These are phyloP conservation scores for Aporophyla nigra DNA, from an alignment of 2,888 invertebrate genomes.

Conservation along the genomic window DNA sequence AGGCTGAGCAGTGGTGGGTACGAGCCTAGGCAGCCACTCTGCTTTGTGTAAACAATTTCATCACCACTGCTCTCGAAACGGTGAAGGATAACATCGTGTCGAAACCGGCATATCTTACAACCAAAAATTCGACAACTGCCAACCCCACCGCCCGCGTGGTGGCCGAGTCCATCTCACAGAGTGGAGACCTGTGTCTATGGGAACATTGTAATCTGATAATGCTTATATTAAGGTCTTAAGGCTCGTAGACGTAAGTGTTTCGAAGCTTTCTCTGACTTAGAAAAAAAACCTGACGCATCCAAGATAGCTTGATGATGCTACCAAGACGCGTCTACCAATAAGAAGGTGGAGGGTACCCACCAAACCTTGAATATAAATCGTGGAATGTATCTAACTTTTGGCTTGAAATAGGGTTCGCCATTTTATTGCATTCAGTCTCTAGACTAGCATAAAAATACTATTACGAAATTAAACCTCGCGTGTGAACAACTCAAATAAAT, in stretches of 20 bases:
- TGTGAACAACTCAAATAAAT: constrained; percentile 34
- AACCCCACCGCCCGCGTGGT: too few species aligned
- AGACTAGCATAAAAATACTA: constrained; percentile 1
- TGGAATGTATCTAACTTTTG: neutral
- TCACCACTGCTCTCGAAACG: too few species aligned
- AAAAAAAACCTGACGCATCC: neutral
- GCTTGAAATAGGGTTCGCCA: neutral
- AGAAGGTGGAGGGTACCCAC: neutral
- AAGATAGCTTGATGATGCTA: neutral
- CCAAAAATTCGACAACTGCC: too few species aligned
- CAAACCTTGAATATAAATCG: neutral
- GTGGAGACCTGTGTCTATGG: too few species aligned
- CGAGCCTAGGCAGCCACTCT: too few species aligned
- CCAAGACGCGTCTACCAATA: neutral
- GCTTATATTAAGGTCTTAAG: neutral
- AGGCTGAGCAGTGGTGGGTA: too few species aligned
- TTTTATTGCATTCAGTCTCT: neutral
- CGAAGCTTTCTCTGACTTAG: neutral
- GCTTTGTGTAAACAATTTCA: too few species aligned
- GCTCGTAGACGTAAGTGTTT: neutral
- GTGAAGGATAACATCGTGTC: too few species aligned
- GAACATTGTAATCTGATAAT: too few species aligned
- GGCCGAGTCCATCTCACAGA: too few species aligned
- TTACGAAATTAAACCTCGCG: constrained; percentile 27
- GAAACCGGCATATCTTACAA: too few species aligned